phyloP scores from a whole-genome alignment of 1,140 invertebrate species.

The Sogatella furcifera region DNA sequence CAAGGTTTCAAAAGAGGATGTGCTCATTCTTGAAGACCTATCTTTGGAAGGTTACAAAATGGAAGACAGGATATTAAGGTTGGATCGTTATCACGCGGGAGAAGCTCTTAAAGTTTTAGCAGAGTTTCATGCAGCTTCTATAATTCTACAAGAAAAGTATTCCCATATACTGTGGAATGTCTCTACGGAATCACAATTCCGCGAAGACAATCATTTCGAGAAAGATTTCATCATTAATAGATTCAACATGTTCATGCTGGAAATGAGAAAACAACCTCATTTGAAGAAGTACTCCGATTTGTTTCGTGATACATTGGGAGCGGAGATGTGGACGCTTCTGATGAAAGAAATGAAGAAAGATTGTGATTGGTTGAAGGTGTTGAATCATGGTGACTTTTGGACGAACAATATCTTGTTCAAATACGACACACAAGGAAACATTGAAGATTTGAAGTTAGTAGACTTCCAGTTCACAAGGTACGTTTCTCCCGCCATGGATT shows the following conservation, averaged over 20 bases:
- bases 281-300: neutral
- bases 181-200: neutral
- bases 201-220: neutral
- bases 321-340: neutral
- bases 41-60: constrained; percentile 20
- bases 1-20: neutral
- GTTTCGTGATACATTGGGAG: neutral
- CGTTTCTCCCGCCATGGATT: constrained; percentile 15
- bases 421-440: constrained; percentile 2
- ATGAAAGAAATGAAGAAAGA: neutral
- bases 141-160: constrained; percentile 16
- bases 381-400: constrained; percentile 24
- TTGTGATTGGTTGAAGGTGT: constrained; percentile 5
- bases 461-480: constrained; percentile 14
- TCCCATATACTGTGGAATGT: neutral
- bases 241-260: neutral
- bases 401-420: constrained; percentile 19
- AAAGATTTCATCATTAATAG: neutral
- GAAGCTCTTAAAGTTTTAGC: constrained; percentile 20
- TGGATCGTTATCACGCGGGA: constrained; percentile 21
- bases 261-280: neutral
- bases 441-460: constrained; percentile 6
- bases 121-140: constrained; percentile 21
- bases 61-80: constrained; percentile 17
- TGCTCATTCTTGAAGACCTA: constrained; percentile 22